Conservation (phyloP, 2,888 invertebrate genomes). For the Leptinotarsa haldemani region DNA sequence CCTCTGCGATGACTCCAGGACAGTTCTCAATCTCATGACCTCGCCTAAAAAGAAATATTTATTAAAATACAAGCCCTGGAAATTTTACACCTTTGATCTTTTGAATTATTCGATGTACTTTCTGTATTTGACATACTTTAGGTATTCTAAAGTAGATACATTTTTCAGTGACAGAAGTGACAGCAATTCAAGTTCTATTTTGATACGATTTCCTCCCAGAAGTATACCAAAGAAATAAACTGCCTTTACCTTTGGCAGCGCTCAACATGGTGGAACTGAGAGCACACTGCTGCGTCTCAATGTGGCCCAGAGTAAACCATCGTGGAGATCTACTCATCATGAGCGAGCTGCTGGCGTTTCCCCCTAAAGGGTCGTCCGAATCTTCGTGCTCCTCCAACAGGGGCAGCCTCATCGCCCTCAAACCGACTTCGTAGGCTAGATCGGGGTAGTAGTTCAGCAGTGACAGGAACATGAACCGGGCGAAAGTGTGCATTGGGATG, state of each 20-base stretch:
- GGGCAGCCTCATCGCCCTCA: conserved; percentile 82
- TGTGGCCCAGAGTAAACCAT: conserved; percentile 85
- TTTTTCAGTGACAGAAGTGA: too few species aligned
- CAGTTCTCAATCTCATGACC: conserved; percentile 76
- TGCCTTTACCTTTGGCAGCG: conserved; percentile 72
- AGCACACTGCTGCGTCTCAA: conserved; percentile 84
- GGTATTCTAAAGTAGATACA: background rate
- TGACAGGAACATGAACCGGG: conserved; percentile 81
- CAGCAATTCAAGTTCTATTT: too few species aligned
- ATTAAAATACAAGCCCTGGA: too few species aligned
- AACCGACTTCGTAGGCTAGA: conserved; percentile 82
- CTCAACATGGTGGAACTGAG: conserved; percentile 82
- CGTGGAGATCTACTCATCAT: conserved; percentile 74
- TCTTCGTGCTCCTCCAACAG: conserved; percentile 81
- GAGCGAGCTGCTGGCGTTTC: conserved; percentile 64
- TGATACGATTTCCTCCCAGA: too few species aligned
- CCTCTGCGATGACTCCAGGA: conserved; percentile 81
- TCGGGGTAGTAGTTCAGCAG: conserved; percentile 81
- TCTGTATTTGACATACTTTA: background rate
- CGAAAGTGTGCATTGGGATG: conserved; percentile 87
- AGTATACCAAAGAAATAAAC: background rate
- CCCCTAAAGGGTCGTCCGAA: conserved; percentile 70
- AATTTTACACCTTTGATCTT: too few species aligned
- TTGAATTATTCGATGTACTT: background rate
- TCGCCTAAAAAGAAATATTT: conserved; percentile 65